A percentile compares a stretch with the other conserved stretches of the same genome.
Conservation (phyloP, 2,888 invertebrate genomes). For the Polietes domitor region DNA sequence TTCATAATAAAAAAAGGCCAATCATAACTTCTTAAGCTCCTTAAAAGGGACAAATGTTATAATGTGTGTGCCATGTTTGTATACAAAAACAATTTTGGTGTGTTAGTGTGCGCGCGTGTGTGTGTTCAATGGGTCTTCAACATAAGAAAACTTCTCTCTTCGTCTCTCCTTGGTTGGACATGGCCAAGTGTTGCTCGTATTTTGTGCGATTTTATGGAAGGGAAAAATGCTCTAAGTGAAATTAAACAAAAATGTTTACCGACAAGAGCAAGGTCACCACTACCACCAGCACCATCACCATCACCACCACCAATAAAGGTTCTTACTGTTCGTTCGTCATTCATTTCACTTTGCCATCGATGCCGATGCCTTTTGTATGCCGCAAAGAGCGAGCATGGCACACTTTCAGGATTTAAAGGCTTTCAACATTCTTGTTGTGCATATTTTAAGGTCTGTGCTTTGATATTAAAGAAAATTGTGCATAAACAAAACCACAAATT, state of each 20-base stretch:
- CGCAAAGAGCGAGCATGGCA: background rate
- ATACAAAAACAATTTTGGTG: no score
- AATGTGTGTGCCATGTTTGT: background rate
- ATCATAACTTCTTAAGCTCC: slow-evolving; percentile 36
- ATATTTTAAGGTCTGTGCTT: background rate
- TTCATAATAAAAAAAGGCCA: slow-evolving; percentile 12
- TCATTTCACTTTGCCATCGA: no score
- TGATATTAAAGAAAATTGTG: background rate
- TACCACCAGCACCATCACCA: no score
- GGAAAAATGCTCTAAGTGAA: background rate
- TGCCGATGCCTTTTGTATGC: background rate
- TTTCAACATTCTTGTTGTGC: background rate
- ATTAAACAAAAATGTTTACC: background rate
- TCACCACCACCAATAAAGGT: no score
- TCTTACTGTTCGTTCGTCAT: no score
- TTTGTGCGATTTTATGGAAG: background rate
- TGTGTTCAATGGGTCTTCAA: no score
- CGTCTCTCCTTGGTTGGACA: no score
- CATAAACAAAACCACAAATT: slow-evolving; percentile 15
- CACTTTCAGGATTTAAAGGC: slow-evolving; percentile 10
- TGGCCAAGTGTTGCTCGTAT: background rate
- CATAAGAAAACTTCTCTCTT: no score
- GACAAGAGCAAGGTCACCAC: background rate
- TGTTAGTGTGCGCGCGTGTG: no score
- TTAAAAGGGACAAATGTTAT: slow-evolving; percentile 27